Base-by-base conservation (phyloP, 1,140 invertebrate species). In the Dysdera silvatica region DNA sequence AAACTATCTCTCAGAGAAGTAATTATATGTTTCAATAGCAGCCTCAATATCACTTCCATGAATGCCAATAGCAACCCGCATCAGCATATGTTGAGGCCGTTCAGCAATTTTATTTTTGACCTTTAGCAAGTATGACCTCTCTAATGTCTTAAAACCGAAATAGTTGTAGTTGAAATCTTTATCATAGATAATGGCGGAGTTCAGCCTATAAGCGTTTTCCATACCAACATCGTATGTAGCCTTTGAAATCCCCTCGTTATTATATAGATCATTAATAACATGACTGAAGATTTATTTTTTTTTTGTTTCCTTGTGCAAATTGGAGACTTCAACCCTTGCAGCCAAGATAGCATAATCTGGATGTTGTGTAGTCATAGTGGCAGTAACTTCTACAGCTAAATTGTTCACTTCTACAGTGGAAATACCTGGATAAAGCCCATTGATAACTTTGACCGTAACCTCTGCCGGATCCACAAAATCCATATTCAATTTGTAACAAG, bases 121-220 rank as follows among this genome's bases (percentile, higher is more conserved):
- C 76, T 92, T 95, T 23, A 99, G 75, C 51, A 99, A 79, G 75
- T 99, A 99, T 2, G 93, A 96, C 63, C 90, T 80, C 74, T 99
- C 96, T 48, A 99, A 77, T 4, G 96, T 99, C 80, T 85, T 99
- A 71, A 99, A 99, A 37, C 95, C 96, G 83, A 99, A 99, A 74
- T 96, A 99, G 74, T 95, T 96, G 75, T 98, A 99, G 58, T 82
- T 87, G 73, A 93, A 99, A 79, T 99, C 97, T 68, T 96, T 82
- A 72, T 98, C 92, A 78, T 98, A 97, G 51, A 98, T 91, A 69
- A 99, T 96, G 4, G 91, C 87, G n/a, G 92, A 94, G 77, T 99
- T 94, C 1, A 99, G 74, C 71, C 80, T 80, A 73, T 81, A 66
- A 60, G 90, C 86, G 80, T 99, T 84, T 29, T 88, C 82, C 78